These are phyloP conservation scores for Redunca redunca DNA, from an alignment of 2,113 vertebrate genomes.

Conservation along the genomic window DNA sequence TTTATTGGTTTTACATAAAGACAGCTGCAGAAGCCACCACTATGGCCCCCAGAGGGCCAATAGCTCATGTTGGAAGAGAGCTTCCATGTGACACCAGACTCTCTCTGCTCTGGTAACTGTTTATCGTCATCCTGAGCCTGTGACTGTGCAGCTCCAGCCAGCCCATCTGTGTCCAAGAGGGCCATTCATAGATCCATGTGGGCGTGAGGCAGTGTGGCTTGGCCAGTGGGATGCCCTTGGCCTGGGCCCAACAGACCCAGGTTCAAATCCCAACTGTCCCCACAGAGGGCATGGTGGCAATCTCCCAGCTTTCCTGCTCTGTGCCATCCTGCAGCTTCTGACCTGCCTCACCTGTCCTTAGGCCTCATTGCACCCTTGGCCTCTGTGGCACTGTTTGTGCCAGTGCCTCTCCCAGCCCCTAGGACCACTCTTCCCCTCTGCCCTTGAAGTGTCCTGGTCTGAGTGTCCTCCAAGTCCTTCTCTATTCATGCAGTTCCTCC, in stretches of 20 bases:
- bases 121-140: background rate
- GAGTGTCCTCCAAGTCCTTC: background rate
- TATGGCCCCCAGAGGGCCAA: background rate
- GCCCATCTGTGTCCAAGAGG: background rate
- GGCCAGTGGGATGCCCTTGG: background rate
- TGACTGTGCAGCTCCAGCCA: background rate
- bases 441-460: background rate
- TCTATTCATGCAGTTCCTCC: background rate
- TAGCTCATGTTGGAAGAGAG: constrained; percentile 15
- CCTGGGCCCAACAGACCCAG: background rate
- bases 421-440: background rate
- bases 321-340: background rate
- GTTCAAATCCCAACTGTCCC: background rate
- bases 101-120: background rate
- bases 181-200: fast-evolving
- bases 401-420: background rate
- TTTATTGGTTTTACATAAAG: background rate
- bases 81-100: constrained; percentile 15
- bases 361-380: background rate
- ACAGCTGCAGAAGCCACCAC: background rate
- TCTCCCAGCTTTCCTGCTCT: background rate
- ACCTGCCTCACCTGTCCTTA: too few relatives aligned
- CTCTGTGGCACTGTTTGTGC: background rate
- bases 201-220: background rate
- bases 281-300: fast-evolving